Evolutionary conservation across 37 sponge, comb jelly and placozoan species (phyloP).

Genomic region (Oopsacas minuta): DNA sequence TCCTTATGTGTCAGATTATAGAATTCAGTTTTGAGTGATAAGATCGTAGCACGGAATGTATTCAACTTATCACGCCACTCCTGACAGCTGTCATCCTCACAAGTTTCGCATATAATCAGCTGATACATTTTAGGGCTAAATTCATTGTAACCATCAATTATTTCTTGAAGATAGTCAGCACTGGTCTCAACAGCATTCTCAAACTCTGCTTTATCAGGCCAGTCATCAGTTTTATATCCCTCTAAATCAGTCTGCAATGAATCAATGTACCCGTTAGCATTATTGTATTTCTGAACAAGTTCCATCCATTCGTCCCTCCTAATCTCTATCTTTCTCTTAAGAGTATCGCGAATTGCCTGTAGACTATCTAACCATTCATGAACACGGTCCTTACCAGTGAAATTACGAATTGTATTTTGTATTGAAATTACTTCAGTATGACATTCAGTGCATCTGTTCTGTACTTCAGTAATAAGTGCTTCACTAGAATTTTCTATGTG

Average conservation of each 20-base stretch:
- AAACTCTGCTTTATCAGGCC: not conserved
- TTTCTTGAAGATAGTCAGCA: not conserved
- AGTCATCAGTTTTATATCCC: not conserved
- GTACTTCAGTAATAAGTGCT: not conserved
- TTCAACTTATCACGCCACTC: not conserved
- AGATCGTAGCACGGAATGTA: not conserved
- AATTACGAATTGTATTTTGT: not conserved
- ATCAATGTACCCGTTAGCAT: not conserved
- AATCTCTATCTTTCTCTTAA: not conserved
- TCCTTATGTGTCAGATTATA: not conserved
- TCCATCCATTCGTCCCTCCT: not conserved
- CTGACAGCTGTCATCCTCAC: not conserved
- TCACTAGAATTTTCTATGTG: not conserved
- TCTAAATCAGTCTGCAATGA: not conserved
- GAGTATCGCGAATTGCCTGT: not conserved
- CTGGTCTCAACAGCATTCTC: not conserved
- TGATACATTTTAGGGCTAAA: conserved; percentile 9
- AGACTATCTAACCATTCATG: not conserved
- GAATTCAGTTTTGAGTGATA: not conserved
- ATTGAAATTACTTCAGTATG: not conserved
- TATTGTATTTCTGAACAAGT: not conserved
- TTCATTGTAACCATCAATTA: not conserved
- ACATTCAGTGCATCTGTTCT: not conserved
- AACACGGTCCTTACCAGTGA: not conserved
- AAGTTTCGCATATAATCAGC: not conserved